Conservation (phyloP, 2,888 invertebrate species). For the Drosophila koepferae region DNA sequence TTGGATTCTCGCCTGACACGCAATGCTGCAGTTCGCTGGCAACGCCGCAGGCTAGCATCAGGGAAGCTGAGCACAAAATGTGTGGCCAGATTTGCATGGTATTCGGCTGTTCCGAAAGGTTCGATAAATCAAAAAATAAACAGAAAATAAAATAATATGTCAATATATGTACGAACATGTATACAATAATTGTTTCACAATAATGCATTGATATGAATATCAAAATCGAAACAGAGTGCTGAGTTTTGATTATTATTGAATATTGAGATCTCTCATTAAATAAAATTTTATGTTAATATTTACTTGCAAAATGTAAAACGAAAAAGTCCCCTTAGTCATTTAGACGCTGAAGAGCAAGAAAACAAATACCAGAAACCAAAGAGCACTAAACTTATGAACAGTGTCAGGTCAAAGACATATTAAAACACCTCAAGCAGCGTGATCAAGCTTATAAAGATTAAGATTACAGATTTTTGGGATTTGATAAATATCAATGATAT, state of each 20-base stretch:
- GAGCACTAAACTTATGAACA: not conserved
- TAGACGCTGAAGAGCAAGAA: no score
- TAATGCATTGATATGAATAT: no score
- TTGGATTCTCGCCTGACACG: not conserved
- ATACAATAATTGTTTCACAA: no score
- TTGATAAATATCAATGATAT: not conserved
- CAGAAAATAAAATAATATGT: not conserved
- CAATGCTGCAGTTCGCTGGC: not conserved
- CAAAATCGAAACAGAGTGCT: no score
- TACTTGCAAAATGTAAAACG: no score
- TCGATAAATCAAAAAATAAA: not conserved
- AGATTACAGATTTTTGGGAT: conserved; percentile 10
- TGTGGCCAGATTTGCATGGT: not conserved
- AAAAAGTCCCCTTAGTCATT: no score
- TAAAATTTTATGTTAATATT: no score
- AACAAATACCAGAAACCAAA: not conserved
- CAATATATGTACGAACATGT: not conserved
- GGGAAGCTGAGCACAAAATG: not conserved
- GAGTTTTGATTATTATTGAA: no score
- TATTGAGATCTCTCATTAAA: no score
- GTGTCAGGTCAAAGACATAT: not conserved
- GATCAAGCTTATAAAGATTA: not conserved
- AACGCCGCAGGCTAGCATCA: not conserved
- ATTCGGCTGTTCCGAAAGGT: no score
- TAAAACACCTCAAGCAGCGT: not conserved